Percentiles rank a stretch among this genome's conserved stretches.
Conservation (phyloP, 92 coral and sea anemone species). For the Umimayanthus kanabou region DNA sequence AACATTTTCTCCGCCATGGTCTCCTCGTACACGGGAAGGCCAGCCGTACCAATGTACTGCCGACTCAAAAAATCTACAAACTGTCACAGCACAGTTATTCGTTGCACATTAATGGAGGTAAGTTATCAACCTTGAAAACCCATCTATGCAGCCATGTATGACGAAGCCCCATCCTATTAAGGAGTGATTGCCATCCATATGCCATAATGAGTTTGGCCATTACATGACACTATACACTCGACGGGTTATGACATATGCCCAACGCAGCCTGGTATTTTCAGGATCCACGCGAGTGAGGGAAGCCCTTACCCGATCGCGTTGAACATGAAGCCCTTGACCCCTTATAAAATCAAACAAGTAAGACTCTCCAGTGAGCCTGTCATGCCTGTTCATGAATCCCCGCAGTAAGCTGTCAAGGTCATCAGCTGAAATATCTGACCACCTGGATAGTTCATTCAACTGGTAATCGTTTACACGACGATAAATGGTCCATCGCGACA, state of each 20-base stretch:
- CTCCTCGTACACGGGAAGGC: conserved; percentile 64
- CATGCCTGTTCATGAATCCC: neutral
- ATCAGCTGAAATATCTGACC: neutral
- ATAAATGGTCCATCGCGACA: conserved; percentile 60
- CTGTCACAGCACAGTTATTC: conserved; percentile 56
- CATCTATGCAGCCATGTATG: conserved; percentile 52
- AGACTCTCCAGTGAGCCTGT: neutral
- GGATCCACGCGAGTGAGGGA: conserved; percentile 52
- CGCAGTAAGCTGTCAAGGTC: neutral
- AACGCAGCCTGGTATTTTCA: too few species aligned
- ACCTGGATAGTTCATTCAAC: neutral
- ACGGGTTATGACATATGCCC: too few species aligned
- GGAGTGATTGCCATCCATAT: conserved; percentile 57
- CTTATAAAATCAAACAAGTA: neutral
- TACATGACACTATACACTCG: conserved; percentile 59
- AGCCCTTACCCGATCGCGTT: neutral
- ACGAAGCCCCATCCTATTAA: conserved; percentile 46
- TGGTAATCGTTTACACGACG: conserved; percentile 47
- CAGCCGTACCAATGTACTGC: conserved; percentile 47
- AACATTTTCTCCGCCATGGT: conserved; percentile 64
- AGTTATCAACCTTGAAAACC: conserved; percentile 59
- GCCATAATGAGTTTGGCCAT: conserved; percentile 61
- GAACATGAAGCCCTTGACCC: conserved; percentile 5
- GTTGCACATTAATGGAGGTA: conserved; percentile 59
- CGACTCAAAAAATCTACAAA: conserved; percentile 35